These are phyloP conservation scores for Nemapogon koenigi DNA, from an alignment of 2,888 invertebrate genomes.

Conservation along the genomic window DNA sequence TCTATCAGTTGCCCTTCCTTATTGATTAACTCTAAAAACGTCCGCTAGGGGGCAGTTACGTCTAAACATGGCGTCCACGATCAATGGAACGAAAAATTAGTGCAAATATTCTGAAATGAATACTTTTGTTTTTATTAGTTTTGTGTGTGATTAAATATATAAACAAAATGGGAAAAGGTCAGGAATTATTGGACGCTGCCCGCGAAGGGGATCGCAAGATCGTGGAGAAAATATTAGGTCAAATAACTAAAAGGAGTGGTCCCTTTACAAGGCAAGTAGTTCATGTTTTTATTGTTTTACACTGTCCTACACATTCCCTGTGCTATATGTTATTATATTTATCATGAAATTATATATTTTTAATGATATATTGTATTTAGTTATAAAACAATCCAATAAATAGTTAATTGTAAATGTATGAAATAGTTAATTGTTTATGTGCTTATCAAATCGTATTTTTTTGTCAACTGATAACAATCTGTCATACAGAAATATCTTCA, in stretches of 20 bases:
- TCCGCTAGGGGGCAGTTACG: conserved; percentile 59
- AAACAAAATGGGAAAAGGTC: conserved; percentile 91
- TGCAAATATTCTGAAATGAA: conserved; percentile 56
- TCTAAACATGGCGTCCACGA: conserved; percentile 76
- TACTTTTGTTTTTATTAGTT: conserved; percentile 41
- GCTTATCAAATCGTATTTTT: too few relatives aligned
- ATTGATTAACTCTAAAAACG: conserved; percentile 42
- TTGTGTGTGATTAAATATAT: conserved; percentile 44
- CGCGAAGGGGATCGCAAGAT: conserved; percentile 88
- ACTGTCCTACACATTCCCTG: too few relatives aligned
- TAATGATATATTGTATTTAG: too few relatives aligned
- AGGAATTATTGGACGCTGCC: conserved; percentile 94
- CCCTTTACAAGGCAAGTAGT: conserved; percentile 86
- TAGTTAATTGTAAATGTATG: too few relatives aligned
- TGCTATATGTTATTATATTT: too few relatives aligned
- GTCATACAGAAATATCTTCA: too few relatives aligned
- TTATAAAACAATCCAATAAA: too few relatives aligned
- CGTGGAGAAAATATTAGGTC: conserved; percentile 89
- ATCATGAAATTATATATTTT: too few relatives aligned
- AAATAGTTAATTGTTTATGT: too few relatives aligned
- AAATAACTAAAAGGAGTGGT: conserved; percentile 91
- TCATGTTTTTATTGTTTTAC: too few relatives aligned
- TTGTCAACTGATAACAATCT: too few relatives aligned
- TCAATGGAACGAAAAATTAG: conserved; percentile 73
- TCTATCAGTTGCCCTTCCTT: too few relatives aligned